These are phyloP conservation scores for Mesochorus sp. DNA, from an alignment of 2,888 invertebrate genomes.

Conservation along the genomic window DNA sequence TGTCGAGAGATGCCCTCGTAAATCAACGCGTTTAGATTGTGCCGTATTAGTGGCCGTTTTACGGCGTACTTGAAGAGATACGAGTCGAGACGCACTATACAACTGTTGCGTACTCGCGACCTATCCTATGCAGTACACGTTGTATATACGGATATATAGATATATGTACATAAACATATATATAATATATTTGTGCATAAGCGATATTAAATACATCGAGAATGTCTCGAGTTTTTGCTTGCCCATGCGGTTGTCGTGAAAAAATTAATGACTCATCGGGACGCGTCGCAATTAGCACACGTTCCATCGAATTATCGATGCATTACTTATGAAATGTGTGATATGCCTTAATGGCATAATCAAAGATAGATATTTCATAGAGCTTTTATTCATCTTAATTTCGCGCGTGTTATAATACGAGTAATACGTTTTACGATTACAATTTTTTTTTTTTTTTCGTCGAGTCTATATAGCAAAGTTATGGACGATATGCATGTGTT, in stretches of 20 bases:
- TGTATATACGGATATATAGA: neutral
- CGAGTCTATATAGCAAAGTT: neutral
- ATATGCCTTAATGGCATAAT: conserved; percentile 28
- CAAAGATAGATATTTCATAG: conserved; percentile 36
- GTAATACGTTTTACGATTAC: conserved; percentile 4
- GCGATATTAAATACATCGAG: neutral
- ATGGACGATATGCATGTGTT: conserved; percentile 2
- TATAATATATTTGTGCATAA: neutral
- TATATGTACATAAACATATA: neutral
- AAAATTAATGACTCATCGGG: conserved; percentile 60
- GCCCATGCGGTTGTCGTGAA: conserved; percentile 50
- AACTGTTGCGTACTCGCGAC: conserved; percentile 45
- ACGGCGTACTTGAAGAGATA: conserved; percentile 75
- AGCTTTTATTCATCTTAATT: conserved; percentile 48
- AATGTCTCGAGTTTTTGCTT: conserved; percentile 28
- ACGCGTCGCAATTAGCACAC: conserved; percentile 58
- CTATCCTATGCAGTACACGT: conserved; percentile 11
- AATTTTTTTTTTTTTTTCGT: neutral
- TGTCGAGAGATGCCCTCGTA: conserved; percentile 75
- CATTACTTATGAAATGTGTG: conserved; percentile 49
- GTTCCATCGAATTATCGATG: conserved; percentile 54
- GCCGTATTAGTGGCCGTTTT: conserved; percentile 78
- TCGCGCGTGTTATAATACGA: neutral
- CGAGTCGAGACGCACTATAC: conserved; percentile 57
- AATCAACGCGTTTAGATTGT: conserved; percentile 79